Conservation (phyloP, 2,797 vertebrate genomes). For the Siniperca obscura region DNA sequence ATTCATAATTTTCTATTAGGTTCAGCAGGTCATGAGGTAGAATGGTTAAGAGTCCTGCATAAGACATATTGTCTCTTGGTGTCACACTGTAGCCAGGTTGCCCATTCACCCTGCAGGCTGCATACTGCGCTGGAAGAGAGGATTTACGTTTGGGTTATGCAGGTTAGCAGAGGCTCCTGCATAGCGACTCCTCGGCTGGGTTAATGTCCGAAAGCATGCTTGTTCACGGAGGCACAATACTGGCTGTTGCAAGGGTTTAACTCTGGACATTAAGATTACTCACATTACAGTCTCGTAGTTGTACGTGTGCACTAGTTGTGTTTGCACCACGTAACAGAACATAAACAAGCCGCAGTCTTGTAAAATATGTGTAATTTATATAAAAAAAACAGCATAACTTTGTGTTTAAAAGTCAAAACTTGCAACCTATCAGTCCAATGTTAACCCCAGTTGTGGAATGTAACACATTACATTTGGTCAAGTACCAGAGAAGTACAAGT, state of each 20-base stretch:
- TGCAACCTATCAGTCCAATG: not conserved
- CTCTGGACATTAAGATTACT: not conserved
- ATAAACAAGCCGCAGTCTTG: not conserved
- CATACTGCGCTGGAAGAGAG: slow-evolving; percentile 7
- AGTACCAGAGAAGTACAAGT: not conserved
- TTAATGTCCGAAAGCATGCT: not conserved
- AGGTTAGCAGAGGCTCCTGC: slow-evolving; percentile 7
- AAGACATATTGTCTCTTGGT: slow-evolving; percentile 5
- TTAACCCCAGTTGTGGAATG: not conserved
- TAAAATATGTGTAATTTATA: not conserved
- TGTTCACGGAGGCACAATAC: not conserved
- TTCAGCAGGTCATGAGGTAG: not conserved
- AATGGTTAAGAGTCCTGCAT: not conserved
- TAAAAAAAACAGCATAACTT: not conserved
- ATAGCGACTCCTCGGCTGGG: slow-evolving; percentile 3
- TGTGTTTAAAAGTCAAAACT: slow-evolving; percentile 1
- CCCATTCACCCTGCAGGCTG: slow-evolving; percentile 25
- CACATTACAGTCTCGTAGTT: not conserved
- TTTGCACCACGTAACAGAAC: not conserved
- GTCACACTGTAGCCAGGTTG: slow-evolving; percentile 9
- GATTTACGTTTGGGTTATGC: not conserved
- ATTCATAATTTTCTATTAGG: not conserved
- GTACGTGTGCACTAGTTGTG: not conserved
- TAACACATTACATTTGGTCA: not conserved
- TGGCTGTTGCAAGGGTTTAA: not conserved